Percentiles rank a stretch among this genome's conserved stretches.
phyloP scores from a whole-genome alignment of 2,888 invertebrate genomes.

The Latheticus oryzae region DNA sequence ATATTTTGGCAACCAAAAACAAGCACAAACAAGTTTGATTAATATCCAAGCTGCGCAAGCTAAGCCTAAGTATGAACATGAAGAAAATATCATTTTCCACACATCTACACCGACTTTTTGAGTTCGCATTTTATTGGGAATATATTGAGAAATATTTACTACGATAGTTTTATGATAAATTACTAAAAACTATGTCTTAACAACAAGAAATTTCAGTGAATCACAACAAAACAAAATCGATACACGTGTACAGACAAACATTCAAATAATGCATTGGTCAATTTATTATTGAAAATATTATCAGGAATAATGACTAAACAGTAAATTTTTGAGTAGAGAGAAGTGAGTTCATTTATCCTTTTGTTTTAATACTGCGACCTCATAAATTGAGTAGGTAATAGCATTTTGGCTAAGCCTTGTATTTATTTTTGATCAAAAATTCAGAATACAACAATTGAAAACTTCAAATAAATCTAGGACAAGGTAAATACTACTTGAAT shows the following conservation, averaged over 20 bases:
- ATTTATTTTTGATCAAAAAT: constrained; percentile 6
- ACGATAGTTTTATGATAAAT: no score
- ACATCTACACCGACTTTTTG: constrained; percentile 77
- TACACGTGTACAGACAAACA: constrained; percentile 14
- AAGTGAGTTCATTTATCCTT: no score
- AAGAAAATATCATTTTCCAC: constrained; percentile 75
- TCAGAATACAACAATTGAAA: no score
- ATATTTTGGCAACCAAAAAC: constrained; percentile 74
- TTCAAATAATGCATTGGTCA: no score
- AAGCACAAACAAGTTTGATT: constrained; percentile 73
- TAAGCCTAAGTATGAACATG: constrained; percentile 72
- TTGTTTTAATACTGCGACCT: no score
- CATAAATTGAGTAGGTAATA: no score
- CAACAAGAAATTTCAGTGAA: constrained; percentile 18
- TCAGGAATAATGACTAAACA: no score
- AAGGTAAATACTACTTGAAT: no score
- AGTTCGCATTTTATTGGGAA: constrained; percentile 68
- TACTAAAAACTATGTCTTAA: constrained; percentile 11
- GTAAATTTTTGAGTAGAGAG: no score
- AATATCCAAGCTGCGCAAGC: constrained; percentile 75
- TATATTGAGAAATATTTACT: constrained; percentile 36
- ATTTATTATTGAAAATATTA: no score
- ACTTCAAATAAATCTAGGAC: no score
- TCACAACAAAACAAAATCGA: constrained; percentile 33
- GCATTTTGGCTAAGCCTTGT: background rate